A percentile compares a stretch with the other conserved stretches of the same genome.
phyloP scores from a whole-genome alignment of 2,797 vertebrate species.

The Neosalanx taihuensis region DNA sequence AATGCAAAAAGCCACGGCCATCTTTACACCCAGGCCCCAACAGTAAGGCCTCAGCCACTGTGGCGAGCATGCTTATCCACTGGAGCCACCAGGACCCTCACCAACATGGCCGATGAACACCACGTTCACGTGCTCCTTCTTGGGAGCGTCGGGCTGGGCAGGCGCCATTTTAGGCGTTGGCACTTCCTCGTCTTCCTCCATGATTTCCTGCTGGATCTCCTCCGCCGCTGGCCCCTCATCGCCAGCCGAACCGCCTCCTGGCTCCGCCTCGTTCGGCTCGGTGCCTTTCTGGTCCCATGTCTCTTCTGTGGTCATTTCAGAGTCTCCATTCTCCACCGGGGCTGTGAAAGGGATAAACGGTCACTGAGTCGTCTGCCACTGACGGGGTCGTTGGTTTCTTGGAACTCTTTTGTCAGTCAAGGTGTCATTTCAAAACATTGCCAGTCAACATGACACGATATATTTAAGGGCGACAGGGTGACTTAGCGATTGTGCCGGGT shows the following conservation, averaged over 20 bases:
- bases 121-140: conserved; percentile 96
- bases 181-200: conserved; percentile 93
- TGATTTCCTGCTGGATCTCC: conserved; percentile 66
- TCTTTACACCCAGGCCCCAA: too few relatives aligned
- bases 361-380: not conserved
- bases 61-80: too few relatives aligned
- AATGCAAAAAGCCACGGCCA: too few relatives aligned
- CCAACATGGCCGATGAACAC: conserved; percentile 99
- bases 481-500: too few relatives aligned
- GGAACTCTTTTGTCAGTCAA: not conserved
- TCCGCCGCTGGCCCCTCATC: conserved; percentile 72
- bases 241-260: conserved; percentile 72
- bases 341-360: conserved; percentile 45
- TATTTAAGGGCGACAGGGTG: too few relatives aligned
- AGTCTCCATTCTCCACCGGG: conserved; percentile 89
- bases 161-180: conserved; percentile 82
- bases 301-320: conserved; percentile 87
- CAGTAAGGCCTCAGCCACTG: too few relatives aligned
- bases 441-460: not conserved
- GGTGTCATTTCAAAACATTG: not conserved
- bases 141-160: conserved; percentile 86
- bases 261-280: conserved; percentile 83
- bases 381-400: not conserved
- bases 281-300: conserved; percentile 96
- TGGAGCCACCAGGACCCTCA: conserved; percentile 65